Evolutionary conservation across 2,888 invertebrate species (phyloP), one percentile per base, ranked within the genome.

Genomic region (Dorcus parallelipipedus): DNA sequence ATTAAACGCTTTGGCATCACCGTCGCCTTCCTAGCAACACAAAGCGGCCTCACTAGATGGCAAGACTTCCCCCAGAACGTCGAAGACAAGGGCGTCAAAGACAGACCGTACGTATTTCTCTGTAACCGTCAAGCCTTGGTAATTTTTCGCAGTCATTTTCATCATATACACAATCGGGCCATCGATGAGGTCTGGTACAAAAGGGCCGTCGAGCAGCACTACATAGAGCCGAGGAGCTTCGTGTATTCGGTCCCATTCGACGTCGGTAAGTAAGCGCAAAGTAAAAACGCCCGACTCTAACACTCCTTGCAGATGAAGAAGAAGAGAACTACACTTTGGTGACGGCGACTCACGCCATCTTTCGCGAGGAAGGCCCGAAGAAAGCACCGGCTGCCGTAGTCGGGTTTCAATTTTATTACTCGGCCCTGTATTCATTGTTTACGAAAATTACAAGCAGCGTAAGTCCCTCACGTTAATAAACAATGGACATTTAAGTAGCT

Each of bases 101-200:
- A 63, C 20, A 65, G 69, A 64, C 67, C 68, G 73, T 73, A 68
- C 62, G 69, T 59, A 49, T 40, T 20, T 10, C 38, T 17, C 17
- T 20, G 52, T 33, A 3, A 47, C 23, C 14, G 43, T 51, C 39
- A 8, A 1, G 1, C 20, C 2, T 45, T 3, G 42, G 10, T 42
- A 14, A 42, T 42, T 42, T 9, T 42, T 42, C 17, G 10, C 17
- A 61, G 90, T 52, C 86, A 86, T 68, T 93, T 93, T 71, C 89
- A 89, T 61, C 85, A 87, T 62, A 81, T 86, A 53, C 88, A 90
- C 78, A 87, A 88, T 4, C 83, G 85, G 49, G 88, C 94, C 1
- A 93, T 91, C 49, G 93, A 95, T 73, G 94, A 95, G 76, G 84
- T 90, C 14, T 95, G 93, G 93, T 95, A 95, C 75, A 87, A 87